Percentiles rank a stretch among this genome's conserved stretches.
Evolutionary conservation across 2,113 vertebrate genomes (phyloP).

Genomic region (Empidonax alnorum): DNA sequence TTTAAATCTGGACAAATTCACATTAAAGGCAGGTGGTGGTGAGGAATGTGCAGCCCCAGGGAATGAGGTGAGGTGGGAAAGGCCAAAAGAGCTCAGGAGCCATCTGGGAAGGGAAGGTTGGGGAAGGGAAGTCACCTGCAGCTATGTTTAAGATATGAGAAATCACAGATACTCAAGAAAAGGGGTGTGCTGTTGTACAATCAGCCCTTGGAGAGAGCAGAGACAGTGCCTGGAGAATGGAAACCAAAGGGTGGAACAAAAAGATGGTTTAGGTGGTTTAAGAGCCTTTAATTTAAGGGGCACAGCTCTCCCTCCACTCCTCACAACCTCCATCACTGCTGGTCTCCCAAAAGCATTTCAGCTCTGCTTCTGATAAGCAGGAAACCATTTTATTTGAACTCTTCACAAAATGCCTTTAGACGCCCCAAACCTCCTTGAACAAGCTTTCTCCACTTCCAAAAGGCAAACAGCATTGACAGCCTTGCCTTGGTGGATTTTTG

Average conservation of each 20-base stretch:
- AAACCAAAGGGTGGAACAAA: not conserved
- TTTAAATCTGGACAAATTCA: not conserved
- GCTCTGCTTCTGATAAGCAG: not conserved
- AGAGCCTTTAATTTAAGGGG: not conserved
- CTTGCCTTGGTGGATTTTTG: not conserved
- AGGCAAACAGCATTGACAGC: not conserved
- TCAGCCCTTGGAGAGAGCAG: too few relatives aligned
- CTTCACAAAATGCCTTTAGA: not conserved
- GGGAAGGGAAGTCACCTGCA: not conserved
- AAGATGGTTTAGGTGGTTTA: not conserved
- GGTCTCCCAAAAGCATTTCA: not conserved
- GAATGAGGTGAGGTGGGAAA: not conserved
- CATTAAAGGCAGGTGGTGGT: accelerated
- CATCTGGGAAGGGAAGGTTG: not conserved
- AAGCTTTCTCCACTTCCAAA: not conserved
- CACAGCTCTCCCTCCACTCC: not conserved
- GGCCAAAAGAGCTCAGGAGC: not conserved
- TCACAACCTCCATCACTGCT: not conserved
- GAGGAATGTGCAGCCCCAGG: not conserved
- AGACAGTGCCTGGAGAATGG: not conserved
- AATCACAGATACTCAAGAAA: not conserved
- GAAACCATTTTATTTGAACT: not conserved
- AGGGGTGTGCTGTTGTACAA: not conserved
- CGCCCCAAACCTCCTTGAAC: not conserved
- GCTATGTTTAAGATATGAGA: not conserved